Percentiles rank a stretch among this genome's conserved stretches.
Evolutionary conservation across 2,888 invertebrate species (phyloP).

Genomic region (Trichogramma evanescens): DNA sequence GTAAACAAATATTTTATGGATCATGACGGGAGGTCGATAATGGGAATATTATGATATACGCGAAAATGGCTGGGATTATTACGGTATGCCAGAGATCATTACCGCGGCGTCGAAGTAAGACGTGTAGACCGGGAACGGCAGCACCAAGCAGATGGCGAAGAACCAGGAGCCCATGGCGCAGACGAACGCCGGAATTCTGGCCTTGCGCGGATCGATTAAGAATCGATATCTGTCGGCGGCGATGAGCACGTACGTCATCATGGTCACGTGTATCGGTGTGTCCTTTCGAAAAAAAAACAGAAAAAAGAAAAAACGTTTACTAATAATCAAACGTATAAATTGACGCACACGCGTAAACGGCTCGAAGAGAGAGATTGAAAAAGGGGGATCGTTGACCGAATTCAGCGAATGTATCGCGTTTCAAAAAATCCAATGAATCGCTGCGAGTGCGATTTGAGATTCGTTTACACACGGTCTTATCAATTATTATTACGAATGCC

Average conservation of each 20-base stretch:
- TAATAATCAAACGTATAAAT: neutral
- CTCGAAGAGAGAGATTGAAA: too few species aligned
- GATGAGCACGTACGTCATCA: conserved; percentile 62
- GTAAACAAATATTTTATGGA: neutral
- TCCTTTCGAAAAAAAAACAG: conserved; percentile 53
- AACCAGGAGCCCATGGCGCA: conserved; percentile 67
- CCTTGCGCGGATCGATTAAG: conserved; percentile 58
- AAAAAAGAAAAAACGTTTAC: neutral
- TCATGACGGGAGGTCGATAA: too few species aligned
- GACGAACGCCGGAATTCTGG: conserved; percentile 60
- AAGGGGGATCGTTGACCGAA: too few species aligned
- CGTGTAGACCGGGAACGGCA: conserved; percentile 68
- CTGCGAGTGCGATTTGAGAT: too few species aligned
- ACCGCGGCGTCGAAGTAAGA: conserved; percentile 65
- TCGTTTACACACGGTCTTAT: too few species aligned
- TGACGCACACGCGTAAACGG: too few species aligned
- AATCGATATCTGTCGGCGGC: conserved; percentile 63
- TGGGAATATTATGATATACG: too few species aligned
- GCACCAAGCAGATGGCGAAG: conserved; percentile 61
- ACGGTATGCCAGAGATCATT: conserved; percentile 14
- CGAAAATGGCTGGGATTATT: too few species aligned
- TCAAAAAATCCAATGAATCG: too few species aligned
- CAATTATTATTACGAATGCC: too few species aligned
- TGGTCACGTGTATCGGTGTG: conserved; percentile 64
- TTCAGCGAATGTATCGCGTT: too few species aligned